These are phyloP conservation scores for Charina bottae DNA, from an alignment of 2,113 vertebrate species.

Conservation along the genomic window DNA sequence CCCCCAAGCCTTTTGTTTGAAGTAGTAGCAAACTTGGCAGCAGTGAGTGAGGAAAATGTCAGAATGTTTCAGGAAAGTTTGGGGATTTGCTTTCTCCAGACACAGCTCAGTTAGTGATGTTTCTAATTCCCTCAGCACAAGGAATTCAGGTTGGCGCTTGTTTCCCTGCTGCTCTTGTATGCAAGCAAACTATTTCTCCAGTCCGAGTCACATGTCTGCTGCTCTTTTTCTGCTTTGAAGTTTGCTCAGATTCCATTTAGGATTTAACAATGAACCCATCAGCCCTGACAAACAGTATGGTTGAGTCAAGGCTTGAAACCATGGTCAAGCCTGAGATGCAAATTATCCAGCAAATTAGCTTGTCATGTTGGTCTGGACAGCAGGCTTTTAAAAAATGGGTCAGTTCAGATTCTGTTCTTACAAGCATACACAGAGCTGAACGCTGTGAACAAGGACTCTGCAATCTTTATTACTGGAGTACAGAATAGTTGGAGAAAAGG, in stretches of 20 bases:
- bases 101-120: conserved; percentile 12
- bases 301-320: conserved; percentile 57
- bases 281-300: conserved; percentile 27
- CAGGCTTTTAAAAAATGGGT: not conserved
- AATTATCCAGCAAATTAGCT: conserved; percentile 47
- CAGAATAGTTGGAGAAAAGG: not conserved
- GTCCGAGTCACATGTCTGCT: conserved; percentile 39
- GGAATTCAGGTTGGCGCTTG: conserved; percentile 59
- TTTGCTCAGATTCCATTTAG: conserved; percentile 52
- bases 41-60: conserved; percentile 16
- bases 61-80: conserved; percentile 18
- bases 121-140: conserved; percentile 29
- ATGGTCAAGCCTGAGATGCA: conserved; percentile 64
- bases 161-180: conserved; percentile 28
- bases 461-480: not conserved
- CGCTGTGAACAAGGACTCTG: not conserved
- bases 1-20: conserved; percentile 12
- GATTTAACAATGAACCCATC: conserved; percentile 57
- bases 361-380: not conserved
- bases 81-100: conserved; percentile 38
- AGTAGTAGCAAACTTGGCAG: not conserved
- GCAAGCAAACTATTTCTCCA: conserved; percentile 47
- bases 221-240: conserved; percentile 12
- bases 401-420: not conserved
- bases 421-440: not conserved